Evolutionary conservation across 2,113 vertebrate species (phyloP).

Genomic region (Origma solitaria): DNA sequence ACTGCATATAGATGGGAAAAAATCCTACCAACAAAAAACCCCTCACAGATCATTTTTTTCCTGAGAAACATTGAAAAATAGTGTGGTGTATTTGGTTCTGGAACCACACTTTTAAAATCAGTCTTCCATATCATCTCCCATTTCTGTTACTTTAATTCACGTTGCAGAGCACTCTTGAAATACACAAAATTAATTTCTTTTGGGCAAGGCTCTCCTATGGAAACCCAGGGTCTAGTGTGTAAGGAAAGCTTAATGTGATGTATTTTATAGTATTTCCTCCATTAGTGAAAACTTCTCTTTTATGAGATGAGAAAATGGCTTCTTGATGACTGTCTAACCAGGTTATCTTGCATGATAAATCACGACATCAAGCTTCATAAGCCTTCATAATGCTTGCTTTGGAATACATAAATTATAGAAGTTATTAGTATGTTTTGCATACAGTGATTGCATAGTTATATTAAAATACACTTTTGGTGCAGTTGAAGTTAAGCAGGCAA

Average conservation of each 20-base stretch:
- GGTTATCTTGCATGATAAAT: constrained; percentile 22
- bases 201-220: neutral
- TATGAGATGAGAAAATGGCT: neutral
- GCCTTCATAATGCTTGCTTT: neutral
- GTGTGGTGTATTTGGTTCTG: neutral
- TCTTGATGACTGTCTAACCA: constrained; percentile 4
- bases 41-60: neutral
- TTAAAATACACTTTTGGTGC: constrained; percentile 36
- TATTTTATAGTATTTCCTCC: neutral
- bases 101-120: neutral
- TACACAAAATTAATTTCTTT: neutral
- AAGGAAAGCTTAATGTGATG: neutral
- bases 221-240: rapidly evolving
- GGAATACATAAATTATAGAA: constrained; percentile 12
- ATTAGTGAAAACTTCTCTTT: neutral
- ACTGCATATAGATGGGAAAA: neutral
- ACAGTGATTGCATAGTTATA: constrained; percentile 27
- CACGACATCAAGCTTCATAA: constrained; percentile 48
- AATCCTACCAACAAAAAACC: rapidly evolving
- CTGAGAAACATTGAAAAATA: neutral
- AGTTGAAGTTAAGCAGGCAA: constrained; percentile 14
- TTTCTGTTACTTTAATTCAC: neutral
- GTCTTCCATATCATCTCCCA: neutral
- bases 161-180: neutral
- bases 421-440: constrained; percentile 40